A percentile compares a stretch with the other conserved stretches of the same genome.
Conservation (phyloP, 2,797 vertebrate genomes). For the Helicolenus hilgendorfi region DNA sequence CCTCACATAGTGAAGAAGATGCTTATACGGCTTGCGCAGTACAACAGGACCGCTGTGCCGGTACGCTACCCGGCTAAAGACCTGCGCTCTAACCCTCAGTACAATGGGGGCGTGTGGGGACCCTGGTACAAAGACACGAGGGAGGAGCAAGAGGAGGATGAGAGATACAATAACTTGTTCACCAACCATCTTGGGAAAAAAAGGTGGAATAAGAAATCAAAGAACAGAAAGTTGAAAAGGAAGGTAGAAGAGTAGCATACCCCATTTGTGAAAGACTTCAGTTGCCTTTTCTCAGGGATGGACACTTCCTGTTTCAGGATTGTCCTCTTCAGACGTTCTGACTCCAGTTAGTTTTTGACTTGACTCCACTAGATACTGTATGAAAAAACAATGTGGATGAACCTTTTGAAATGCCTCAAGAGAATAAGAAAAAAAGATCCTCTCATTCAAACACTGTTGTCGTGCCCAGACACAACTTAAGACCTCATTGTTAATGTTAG, state of each 20-base stretch:
- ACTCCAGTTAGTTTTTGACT: slow-evolving; percentile 53
- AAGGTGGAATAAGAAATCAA: slow-evolving; percentile 81
- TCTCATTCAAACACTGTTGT: slow-evolving; percentile 82
- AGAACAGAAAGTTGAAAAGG: slow-evolving; percentile 81
- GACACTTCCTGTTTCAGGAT: slow-evolving; percentile 62
- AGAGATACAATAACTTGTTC: slow-evolving; percentile 77
- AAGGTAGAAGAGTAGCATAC: slow-evolving; percentile 59
- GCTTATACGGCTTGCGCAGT: slow-evolving; percentile 93
- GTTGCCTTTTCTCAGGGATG: slow-evolving; percentile 86
- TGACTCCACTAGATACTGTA: slow-evolving; percentile 60
- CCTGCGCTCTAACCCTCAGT: slow-evolving; percentile 96
- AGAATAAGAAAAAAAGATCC: slow-evolving; percentile 65
- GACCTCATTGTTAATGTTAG: slow-evolving; percentile 65
- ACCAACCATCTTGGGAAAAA: slow-evolving; percentile 87
- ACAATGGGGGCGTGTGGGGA: slow-evolving; percentile 97
- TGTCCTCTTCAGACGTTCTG: slow-evolving; percentile 26
- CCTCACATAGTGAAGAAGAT: slow-evolving; percentile 95
- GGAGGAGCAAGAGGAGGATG: slow-evolving; percentile 87
- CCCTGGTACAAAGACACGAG: slow-evolving; percentile 95
- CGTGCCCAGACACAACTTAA: slow-evolving; percentile 61
- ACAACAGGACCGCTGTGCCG: slow-evolving; percentile 95
- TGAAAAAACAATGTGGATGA: slow-evolving; percentile 34
- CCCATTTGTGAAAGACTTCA: slow-evolving; percentile 61
- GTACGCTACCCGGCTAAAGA: slow-evolving; percentile 97
- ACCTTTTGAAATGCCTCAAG: slow-evolving; percentile 48